Conservation (phyloP, 1,140 invertebrate genomes). For the Bombus consobrinus region DNA sequence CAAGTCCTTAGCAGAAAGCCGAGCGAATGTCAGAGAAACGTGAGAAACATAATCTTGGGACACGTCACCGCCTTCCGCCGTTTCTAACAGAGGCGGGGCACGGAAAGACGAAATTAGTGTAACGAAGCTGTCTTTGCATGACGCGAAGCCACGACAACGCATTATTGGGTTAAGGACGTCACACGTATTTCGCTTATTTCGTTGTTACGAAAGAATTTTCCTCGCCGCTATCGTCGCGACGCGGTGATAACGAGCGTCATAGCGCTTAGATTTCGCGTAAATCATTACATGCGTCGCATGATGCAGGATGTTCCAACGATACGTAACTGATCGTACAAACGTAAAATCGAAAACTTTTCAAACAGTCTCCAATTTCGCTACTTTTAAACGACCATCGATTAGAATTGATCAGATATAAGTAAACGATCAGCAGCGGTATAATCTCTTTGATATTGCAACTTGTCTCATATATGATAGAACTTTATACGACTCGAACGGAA, state of each 20-base stretch:
- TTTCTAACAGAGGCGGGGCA: constrained; percentile 51
- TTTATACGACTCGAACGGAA: no score
- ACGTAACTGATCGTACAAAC: neutral
- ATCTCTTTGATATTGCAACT: no score
- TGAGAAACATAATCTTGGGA: constrained; percentile 61
- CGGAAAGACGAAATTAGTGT: constrained; percentile 64
- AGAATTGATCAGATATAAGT: no score
- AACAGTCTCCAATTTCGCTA: no score
- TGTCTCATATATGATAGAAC: no score
- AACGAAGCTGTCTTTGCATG: constrained; percentile 60
- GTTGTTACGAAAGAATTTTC: constrained; percentile 37
- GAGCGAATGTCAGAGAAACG: constrained; percentile 66
- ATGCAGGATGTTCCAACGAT: neutral
- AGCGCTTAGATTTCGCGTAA: neutral
- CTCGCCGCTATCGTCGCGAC: neutral
- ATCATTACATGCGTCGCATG: accelerated
- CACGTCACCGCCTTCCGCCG: constrained; percentile 62
- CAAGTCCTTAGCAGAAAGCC: constrained; percentile 53
- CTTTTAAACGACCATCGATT: no score
- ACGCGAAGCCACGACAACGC: constrained; percentile 40
- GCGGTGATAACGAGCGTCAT: neutral
- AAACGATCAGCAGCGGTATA: no score
- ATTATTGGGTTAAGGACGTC: constrained; percentile 66
- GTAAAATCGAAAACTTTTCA: no score
- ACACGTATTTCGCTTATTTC: constrained; percentile 26